A percentile compares a stretch with the other conserved stretches of the same genome.
These are phyloP conservation scores for Antheraea mylitta DNA, from an alignment of 1,140 invertebrate genomes.

Conservation along the genomic window DNA sequence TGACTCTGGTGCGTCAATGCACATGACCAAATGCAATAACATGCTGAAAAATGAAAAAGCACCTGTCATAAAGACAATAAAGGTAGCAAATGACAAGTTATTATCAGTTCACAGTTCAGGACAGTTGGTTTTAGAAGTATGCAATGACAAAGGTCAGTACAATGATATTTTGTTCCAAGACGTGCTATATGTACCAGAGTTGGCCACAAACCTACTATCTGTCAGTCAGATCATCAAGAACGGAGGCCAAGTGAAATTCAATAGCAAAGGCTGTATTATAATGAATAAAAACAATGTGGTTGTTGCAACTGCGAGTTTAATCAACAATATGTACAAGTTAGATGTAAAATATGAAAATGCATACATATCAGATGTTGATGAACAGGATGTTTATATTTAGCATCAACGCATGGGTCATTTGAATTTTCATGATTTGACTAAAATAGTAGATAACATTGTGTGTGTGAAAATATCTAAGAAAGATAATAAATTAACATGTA, in stretches of 20 bases:
- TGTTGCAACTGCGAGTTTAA: constrained; percentile 10
- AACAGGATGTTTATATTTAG: constrained; percentile 31
- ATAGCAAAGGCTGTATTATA: neutral
- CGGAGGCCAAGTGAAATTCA: neutral
- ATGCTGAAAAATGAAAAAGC: neutral
- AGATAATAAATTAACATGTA: constrained; percentile 21
- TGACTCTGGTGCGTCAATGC: constrained; percentile 9
- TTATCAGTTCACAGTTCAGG: constrained; percentile 25
- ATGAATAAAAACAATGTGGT: neutral
- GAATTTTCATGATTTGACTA: constrained; percentile 34
- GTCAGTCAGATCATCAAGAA: constrained; percentile 37
- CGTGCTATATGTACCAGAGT: constrained; percentile 40
- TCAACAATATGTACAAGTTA: constrained; percentile 29
- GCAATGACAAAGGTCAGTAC: constrained; percentile 17
- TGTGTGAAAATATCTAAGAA: constrained; percentile 28
- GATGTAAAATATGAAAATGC: constrained; percentile 20
- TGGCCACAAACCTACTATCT: constrained; percentile 43
- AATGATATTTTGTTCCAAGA: constrained; percentile 29
- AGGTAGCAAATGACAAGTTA: constrained; percentile 33
- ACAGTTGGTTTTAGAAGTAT: constrained; percentile 26
- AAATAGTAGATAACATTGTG: constrained; percentile 24
- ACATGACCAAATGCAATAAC: constrained; percentile 15
- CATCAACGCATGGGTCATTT: constrained; percentile 40
- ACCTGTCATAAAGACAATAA: constrained; percentile 29
- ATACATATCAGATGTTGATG: constrained; percentile 12